Conservation (phyloP, 2,113 vertebrate species). For the Neotoma lepida region DNA sequence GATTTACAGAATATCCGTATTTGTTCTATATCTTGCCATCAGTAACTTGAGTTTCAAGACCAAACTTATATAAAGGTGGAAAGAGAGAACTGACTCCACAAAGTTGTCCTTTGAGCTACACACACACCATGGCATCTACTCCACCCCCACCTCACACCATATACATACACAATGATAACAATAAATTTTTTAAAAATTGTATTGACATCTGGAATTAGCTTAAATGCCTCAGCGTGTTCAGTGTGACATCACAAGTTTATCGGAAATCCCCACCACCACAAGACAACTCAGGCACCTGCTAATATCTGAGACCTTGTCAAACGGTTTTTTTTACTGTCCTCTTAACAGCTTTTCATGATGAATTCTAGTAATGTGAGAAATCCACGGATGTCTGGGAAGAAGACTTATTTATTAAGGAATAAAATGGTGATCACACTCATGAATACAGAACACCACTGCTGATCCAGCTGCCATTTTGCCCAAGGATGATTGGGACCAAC, state of each 20-base stretch:
- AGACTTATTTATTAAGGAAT: too few relatives aligned
- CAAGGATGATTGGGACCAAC: too few relatives aligned
- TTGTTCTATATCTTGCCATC: neutral
- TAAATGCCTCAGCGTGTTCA: neutral
- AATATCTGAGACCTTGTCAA: neutral
- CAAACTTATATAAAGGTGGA: neutral
- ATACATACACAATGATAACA: neutral
- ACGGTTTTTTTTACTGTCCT: neutral
- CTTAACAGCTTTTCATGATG: neutral
- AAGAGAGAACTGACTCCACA: neutral
- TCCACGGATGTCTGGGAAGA: too few relatives aligned
- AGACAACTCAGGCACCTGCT: neutral
- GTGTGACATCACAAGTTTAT: neutral
- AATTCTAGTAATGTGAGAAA: too few relatives aligned
- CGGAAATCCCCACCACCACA: neutral
- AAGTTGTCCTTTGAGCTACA: neutral
- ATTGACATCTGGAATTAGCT: neutral
- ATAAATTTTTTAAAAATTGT: neutral
- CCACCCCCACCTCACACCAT: neutral
- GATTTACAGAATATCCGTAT: neutral
- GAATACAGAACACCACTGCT: too few relatives aligned
- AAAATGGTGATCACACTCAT: too few relatives aligned
- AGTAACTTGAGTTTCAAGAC: slow-evolving; percentile 34
- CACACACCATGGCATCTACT: neutral
- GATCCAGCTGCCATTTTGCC: too few relatives aligned